Conservation (phyloP, 2,113 vertebrate genomes). For the Nesospiza acunhae region DNA sequence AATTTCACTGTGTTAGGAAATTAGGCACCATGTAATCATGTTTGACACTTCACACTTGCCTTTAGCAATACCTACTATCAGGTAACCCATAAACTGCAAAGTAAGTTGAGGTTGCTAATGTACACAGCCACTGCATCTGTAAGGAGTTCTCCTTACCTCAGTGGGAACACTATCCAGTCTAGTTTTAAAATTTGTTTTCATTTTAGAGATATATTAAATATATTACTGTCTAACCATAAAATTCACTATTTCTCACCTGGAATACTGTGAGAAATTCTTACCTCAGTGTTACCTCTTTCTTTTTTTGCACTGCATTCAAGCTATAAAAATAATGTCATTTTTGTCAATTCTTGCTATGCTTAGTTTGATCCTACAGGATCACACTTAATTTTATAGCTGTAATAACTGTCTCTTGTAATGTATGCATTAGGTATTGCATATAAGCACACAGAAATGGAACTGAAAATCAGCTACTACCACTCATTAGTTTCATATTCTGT, state of each 20-base stretch:
- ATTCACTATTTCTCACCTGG: background rate
- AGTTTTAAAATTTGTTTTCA: background rate
- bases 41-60: background rate
- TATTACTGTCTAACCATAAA: background rate
- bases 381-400: background rate
- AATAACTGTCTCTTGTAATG: background rate
- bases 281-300: background rate
- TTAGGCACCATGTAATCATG: background rate
- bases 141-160: background rate
- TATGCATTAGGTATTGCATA: constrained; percentile 27
- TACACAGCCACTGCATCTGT: background rate
- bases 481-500: background rate
- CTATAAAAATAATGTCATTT: background rate
- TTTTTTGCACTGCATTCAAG: background rate
- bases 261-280: background rate
- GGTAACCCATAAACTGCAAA: background rate
- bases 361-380: background rate
- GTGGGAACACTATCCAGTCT: background rate
- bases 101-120: background rate
- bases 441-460: constrained; percentile 34
- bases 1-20: constrained; percentile 13
- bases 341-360: background rate
- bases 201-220: background rate
- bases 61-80: constrained; percentile 19
- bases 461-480: constrained; percentile 24